Evolutionary conservation across 2,888 invertebrate species (phyloP), one percentile per base, ranked within the genome.

Genomic region (Parelbella ahira): DNA sequence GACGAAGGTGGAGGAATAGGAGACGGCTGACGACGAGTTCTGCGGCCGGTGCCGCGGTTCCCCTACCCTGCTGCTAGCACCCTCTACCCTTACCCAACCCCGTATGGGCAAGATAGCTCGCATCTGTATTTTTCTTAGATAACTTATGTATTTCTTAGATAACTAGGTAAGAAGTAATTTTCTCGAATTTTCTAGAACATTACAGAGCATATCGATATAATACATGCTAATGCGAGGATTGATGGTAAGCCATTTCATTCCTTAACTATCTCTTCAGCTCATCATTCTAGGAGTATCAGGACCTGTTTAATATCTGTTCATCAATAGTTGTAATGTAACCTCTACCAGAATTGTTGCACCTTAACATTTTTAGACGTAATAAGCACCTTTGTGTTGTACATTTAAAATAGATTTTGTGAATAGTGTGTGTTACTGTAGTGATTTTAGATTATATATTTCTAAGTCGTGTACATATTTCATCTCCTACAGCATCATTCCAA

Each of bases 11-110:
- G 76, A 0, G 78, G 71, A 0, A 53, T 48, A 1, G 68, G 53
- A 36, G 79, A 72, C 19, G 84, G 79, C 73, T 86, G 86, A 84
- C 84, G 81, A 51, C 77, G 73, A 33, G 71, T 88, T 38, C 62
- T 88, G 86, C 88, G 88, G 74, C 88, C 88, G 0, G 88, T 88
- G 78, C 88, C 88, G 74, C 84, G 88, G 47, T 82, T 88, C 48
- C 88, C 88, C 4, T 50, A 74, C 24, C 71, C 13, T 7, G 56
- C 79, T 27, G 48, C 66, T 4, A 65, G 63, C 33, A 50, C 63
- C 1, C 37, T 79, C 1, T 80, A 80, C 46, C 60, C 67, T 0
- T 83, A 83, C 49, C 51, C 70, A 1, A 48, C 60, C 4, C 48
- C 68, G 13, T 86, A 86, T 38, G 66, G 63, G 6, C 73, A 71